These are phyloP conservation scores for Manduca sexta DNA, from an alignment of 1,140 invertebrate species.

Conservation along the genomic window DNA sequence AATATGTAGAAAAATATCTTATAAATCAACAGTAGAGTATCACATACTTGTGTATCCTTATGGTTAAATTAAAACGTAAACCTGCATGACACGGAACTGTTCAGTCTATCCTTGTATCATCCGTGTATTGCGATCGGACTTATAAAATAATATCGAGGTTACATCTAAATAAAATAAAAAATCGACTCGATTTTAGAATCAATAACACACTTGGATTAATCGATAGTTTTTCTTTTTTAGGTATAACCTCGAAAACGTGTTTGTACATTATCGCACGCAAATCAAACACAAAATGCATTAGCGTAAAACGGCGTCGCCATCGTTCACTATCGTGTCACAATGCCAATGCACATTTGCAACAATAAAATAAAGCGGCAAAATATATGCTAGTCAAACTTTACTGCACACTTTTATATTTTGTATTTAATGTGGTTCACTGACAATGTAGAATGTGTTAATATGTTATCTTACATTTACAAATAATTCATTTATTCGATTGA, in stretches of 20 bases:
- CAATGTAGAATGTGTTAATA: too few species aligned
- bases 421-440: too few species aligned
- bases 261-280: slow-evolving; percentile 25
- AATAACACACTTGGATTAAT: too few species aligned
- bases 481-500: too few species aligned
- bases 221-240: not conserved
- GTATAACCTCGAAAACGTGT: not conserved
- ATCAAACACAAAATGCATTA: slow-evolving; percentile 44
- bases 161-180: too few species aligned
- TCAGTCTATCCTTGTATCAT: too few species aligned
- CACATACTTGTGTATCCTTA: slow-evolving; percentile 69
- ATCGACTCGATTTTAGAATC: too few species aligned
- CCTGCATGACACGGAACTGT: too few species aligned
- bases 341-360: slow-evolving; percentile 20
- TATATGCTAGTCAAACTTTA: slow-evolving; percentile 37
- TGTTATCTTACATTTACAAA: too few species aligned
- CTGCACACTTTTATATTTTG: too few species aligned
- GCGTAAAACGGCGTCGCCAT: slow-evolving; percentile 16
- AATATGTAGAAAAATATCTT: slow-evolving; percentile 1
- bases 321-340: not conserved
- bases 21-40: not conserved
- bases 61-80: not conserved
- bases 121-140: too few species aligned
- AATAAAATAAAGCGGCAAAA: slow-evolving; percentile 69
- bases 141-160: too few species aligned